Evolutionary conservation across 2,113 vertebrate species (phyloP).

Genomic region (Rhinogobius similis): DNA sequence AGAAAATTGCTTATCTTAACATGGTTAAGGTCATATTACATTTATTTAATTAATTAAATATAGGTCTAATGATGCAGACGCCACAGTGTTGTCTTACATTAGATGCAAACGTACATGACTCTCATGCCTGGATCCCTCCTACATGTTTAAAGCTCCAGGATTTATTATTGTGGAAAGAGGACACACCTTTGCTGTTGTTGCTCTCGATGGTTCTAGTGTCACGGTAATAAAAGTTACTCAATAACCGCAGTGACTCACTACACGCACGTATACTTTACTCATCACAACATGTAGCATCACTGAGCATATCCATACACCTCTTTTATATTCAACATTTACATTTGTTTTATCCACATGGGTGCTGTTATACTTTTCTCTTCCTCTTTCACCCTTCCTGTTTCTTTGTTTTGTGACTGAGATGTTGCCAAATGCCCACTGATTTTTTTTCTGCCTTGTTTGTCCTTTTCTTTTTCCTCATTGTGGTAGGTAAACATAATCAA

Average conservation of each 20-base stretch:
- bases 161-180: constrained; percentile 29
- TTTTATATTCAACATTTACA: background rate
- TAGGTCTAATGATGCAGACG: no score
- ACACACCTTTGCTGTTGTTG: constrained; percentile 13
- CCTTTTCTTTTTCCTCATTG: constrained; percentile 8
- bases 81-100: no score
- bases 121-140: background rate
- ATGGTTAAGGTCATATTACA: no score
- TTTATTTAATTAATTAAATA: background rate
- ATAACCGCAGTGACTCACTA: constrained; percentile 32
- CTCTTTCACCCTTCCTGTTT: constrained; percentile 3
- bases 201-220: constrained; percentile 8
- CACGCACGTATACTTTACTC: background rate
- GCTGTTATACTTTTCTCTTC: background rate
- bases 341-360: background rate
- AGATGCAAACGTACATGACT: no score
- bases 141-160: constrained; percentile 6
- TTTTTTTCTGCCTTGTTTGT: background rate
- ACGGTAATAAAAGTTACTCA: constrained; percentile 45
- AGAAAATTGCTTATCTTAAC: no score
- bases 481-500: no score
- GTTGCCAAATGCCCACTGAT: background rate
- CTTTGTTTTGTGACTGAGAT: background rate
- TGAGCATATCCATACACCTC: background rate
- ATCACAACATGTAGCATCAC: constrained; percentile 1